These are phyloP conservation scores for Sarcophaga caerulescens DNA, from an alignment of 2,888 invertebrate species.

Conservation along the genomic window DNA sequence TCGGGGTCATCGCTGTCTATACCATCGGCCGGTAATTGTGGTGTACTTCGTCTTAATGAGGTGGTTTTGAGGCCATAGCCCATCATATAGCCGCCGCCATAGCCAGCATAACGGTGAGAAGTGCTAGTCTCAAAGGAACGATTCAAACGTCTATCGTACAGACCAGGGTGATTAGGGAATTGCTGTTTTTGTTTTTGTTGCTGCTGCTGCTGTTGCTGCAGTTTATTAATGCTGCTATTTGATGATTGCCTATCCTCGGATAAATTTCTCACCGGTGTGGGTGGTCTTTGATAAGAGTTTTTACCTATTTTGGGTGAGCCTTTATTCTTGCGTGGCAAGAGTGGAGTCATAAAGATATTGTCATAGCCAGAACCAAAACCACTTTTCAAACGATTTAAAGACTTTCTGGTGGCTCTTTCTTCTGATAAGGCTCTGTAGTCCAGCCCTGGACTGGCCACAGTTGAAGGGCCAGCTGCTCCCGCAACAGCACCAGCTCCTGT, in stretches of 20 bases:
- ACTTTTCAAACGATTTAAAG: slow-evolving; percentile 78
- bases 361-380: slow-evolving; percentile 81
- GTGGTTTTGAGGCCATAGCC: slow-evolving; percentile 75
- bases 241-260: slow-evolving; percentile 71
- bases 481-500: slow-evolving; percentile 35
- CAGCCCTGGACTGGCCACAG: slow-evolving; percentile 51
- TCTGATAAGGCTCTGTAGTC: slow-evolving; percentile 79
- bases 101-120: slow-evolving; percentile 77
- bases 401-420: slow-evolving; percentile 79
- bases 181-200: too few relatives aligned
- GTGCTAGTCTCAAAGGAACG: slow-evolving; percentile 80
- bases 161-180: slow-evolving; percentile 75
- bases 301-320: slow-evolving; percentile 74
- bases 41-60: slow-evolving; percentile 79
- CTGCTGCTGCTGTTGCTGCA: slow-evolving; percentile 35
- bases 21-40: slow-evolving; percentile 76
- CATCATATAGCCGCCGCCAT: slow-evolving; percentile 76
- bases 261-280: slow-evolving; percentile 70
- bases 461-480: slow-evolving; percentile 20
- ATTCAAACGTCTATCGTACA: slow-evolving; percentile 80
- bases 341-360: slow-evolving; percentile 80
- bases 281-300: slow-evolving; percentile 65
- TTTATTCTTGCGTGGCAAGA: slow-evolving; percentile 80
- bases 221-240: slow-evolving; percentile 58
- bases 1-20: slow-evolving; percentile 64